phyloP scores from a whole-genome alignment of 2,113 vertebrate species.

The Naja naja region DNA sequence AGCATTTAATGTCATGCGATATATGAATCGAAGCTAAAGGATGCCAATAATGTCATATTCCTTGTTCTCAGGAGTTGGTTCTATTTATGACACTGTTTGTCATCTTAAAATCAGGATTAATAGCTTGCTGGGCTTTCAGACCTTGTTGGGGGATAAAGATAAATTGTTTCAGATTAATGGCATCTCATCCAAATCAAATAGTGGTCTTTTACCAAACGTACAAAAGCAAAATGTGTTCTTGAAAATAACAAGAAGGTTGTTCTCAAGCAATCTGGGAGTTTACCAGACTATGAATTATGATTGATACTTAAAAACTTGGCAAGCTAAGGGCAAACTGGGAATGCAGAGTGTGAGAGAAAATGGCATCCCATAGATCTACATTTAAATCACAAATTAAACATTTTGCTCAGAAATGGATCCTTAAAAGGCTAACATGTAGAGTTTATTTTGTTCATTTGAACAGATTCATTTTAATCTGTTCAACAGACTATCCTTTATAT shows the following conservation, averaged over 20 bases:
- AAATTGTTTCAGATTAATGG: conserved; percentile 27
- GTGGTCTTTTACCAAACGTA: neutral
- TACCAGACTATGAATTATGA: neutral
- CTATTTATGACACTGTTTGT: conserved; percentile 29
- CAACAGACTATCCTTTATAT: neutral
- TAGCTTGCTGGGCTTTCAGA: conserved; percentile 12
- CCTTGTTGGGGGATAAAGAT: conserved; percentile 39
- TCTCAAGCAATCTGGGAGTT: conserved; percentile 9
- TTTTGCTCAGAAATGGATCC: neutral
- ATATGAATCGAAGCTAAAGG: neutral
- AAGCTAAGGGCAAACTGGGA: conserved; percentile 10
- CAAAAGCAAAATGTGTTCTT: neutral
- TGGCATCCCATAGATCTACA: neutral
- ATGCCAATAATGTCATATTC: neutral
- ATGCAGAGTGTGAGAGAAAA: neutral
- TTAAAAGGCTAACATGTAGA: neutral
- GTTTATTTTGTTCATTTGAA: neutral
- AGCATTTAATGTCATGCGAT: neutral
- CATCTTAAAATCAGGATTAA: conserved; percentile 36
- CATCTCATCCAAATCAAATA: conserved; percentile 6
- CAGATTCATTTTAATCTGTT: neutral
- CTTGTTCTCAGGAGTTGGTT: conserved; percentile 8
- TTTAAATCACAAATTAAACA: neutral
- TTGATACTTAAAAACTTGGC: conserved; percentile 1
- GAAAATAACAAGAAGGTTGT: neutral